phyloP scores from a whole-genome alignment of 2,113 vertebrate genomes.

The Aldabrachelys gigantea region DNA sequence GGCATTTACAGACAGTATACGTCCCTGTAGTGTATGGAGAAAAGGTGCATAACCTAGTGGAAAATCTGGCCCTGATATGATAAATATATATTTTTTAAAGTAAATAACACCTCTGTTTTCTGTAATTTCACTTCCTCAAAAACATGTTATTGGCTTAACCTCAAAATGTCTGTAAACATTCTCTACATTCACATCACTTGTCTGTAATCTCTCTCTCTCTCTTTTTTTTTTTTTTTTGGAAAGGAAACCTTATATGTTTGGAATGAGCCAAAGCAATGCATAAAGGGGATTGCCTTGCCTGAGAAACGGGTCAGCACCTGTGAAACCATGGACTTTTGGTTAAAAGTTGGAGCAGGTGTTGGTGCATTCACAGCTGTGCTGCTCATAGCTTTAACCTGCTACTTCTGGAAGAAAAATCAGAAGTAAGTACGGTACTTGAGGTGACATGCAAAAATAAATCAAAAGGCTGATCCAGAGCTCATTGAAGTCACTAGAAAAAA shows the following conservation, averaged over 20 bases:
- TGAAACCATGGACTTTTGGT: slow-evolving; percentile 92
- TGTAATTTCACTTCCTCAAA: neutral
- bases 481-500: neutral
- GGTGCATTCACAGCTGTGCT: slow-evolving; percentile 89
- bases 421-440: slow-evolving; percentile 81
- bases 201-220: neutral
- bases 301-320: slow-evolving; percentile 87
- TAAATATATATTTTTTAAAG: neutral
- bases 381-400: slow-evolving; percentile 92
- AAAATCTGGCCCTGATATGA: neutral
- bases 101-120: neutral
- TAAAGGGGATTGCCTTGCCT: slow-evolving; percentile 89
- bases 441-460: neutral
- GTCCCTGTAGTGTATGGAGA: neutral
- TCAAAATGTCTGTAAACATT: neutral
- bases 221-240: neutral
- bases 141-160: neutral
- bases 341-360: slow-evolving; percentile 88
- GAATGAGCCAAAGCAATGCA: slow-evolving; percentile 93
- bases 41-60: neutral
- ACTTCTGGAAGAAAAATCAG: slow-evolving; percentile 99
- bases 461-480: neutral
- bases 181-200: neutral
- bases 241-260: slow-evolving; percentile 94
- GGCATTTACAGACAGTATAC: neutral